Evolutionary conservation across 1,140 invertebrate genomes (phyloP).

Genomic region (Cataglyphis hispanica): DNA sequence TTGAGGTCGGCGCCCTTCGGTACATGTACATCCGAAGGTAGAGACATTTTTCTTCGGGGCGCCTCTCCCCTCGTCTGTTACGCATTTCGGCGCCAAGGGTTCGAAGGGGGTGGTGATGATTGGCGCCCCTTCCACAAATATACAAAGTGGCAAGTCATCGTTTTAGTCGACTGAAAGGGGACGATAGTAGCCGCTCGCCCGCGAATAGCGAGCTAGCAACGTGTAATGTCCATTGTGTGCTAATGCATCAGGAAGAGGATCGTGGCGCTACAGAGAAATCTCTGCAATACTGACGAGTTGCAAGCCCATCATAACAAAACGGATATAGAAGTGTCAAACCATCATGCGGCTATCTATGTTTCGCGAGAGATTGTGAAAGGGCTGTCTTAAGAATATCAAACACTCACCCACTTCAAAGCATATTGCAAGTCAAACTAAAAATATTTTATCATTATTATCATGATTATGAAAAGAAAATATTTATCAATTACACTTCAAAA

Average conservation of each 20-base stretch:
- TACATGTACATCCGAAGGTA: constrained; percentile 59
- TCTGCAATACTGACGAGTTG: constrained; percentile 16
- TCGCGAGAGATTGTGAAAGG: not conserved
- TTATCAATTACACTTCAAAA: not conserved
- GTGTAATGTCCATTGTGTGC: constrained; percentile 44
- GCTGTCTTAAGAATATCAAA: constrained; percentile 13
- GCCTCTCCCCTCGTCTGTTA: constrained; percentile 29
- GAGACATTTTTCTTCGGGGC: constrained; percentile 69
- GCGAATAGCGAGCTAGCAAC: constrained; percentile 38
- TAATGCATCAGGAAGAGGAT: constrained; percentile 40
- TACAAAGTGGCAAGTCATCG: constrained; percentile 69
- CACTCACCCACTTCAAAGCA: not conserved
- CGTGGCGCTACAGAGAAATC: constrained; percentile 22
- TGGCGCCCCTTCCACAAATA: constrained; percentile 7
- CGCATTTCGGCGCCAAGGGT: constrained; percentile 50
- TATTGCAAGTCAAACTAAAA: not conserved
- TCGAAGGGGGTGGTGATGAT: constrained; percentile 37
- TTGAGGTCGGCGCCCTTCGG: constrained; percentile 4
- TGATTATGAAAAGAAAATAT: not conserved
- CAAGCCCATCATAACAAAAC: constrained; percentile 29
- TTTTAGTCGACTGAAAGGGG: constrained; percentile 61
- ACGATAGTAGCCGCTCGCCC: constrained; percentile 27
- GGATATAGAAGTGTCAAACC: constrained; percentile 40
- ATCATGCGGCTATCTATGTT: constrained; percentile 11
- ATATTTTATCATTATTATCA: not conserved